phyloP scores from a whole-genome alignment of 2,888 invertebrate species.

The Thera britannica region DNA sequence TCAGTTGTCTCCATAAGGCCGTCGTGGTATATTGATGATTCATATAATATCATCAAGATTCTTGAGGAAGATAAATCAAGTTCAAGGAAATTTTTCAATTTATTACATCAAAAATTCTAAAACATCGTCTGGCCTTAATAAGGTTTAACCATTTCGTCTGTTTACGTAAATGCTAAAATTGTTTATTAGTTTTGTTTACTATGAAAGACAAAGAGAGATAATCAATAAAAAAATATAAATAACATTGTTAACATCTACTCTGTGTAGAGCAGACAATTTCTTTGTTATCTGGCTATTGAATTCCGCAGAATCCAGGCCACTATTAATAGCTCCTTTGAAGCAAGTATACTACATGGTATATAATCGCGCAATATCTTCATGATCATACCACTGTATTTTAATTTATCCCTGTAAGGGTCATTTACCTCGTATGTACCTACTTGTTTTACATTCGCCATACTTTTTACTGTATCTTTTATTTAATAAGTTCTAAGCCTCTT shows the following conservation, averaged over 20 bases:
- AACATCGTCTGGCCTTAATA: too few relatives aligned
- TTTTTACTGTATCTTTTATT: slow-evolving; percentile 5
- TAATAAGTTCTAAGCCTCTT: not conserved
- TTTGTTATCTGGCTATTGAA: slow-evolving; percentile 25
- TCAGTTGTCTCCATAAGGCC: slow-evolving; percentile 59
- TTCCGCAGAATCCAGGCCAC: slow-evolving; percentile 27
- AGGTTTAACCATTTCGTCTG: too few relatives aligned
- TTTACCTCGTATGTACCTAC: slow-evolving; percentile 19
- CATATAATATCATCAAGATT: slow-evolving; percentile 41
- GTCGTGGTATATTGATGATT: slow-evolving; percentile 54
- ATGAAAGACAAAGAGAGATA: too few relatives aligned
- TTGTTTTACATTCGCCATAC: slow-evolving; percentile 4
- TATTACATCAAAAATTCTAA: too few relatives aligned
- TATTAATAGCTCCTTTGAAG: slow-evolving; percentile 25
- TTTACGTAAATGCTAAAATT: too few relatives aligned
- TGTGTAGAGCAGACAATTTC: slow-evolving; percentile 26
- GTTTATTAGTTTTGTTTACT: too few relatives aligned
- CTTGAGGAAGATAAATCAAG: not conserved
- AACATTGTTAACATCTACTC: slow-evolving; percentile 36
- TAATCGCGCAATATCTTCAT: slow-evolving; percentile 20
- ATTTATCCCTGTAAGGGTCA: slow-evolving; percentile 26
- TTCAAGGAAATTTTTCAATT: not conserved
- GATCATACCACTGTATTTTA: slow-evolving; percentile 27
- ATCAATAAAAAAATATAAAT: slow-evolving; percentile 1
- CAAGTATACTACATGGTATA: slow-evolving; percentile 9